phyloP scores from a whole-genome alignment of 2,113 vertebrate genomes.

The Enhydra lutris region DNA sequence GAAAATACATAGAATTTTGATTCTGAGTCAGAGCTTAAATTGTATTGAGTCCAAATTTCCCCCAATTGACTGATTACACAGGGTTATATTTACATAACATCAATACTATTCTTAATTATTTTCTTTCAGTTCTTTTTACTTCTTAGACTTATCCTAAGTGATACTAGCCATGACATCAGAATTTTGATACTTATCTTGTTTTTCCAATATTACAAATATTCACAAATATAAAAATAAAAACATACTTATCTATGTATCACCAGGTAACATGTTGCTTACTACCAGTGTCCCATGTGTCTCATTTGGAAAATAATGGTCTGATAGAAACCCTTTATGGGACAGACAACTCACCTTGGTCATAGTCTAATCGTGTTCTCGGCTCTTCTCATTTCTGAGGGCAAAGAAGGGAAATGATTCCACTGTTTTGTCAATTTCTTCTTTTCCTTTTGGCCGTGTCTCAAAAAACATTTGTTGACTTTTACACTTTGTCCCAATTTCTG shows the following conservation, averaged over 20 bases:
- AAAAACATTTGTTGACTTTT: neutral
- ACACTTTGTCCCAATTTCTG: neutral
- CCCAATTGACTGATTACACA: neutral
- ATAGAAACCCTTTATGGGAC: neutral
- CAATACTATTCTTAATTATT: neutral
- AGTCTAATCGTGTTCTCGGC: neutral
- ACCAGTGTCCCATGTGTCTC: neutral
- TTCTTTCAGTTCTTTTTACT: neutral
- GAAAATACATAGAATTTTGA: neutral
- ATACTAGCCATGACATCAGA: neutral
- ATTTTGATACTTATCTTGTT: neutral
- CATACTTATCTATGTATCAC: neutral
- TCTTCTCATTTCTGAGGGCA: neutral
- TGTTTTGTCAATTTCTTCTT: neutral
- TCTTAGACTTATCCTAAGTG: neutral
- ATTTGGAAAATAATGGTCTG: neutral
- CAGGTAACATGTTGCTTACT: neutral
- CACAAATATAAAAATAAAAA: neutral
- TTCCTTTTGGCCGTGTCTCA: neutral
- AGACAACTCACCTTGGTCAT: neutral
- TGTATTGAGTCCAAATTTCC: neutral
- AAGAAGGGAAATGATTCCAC: neutral
- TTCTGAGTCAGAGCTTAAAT: neutral
- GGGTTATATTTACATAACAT: neutral
- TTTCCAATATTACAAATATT: neutral